phyloP scores from a whole-genome alignment of 2,888 invertebrate genomes.

The Ichneumoninae sp. region DNA sequence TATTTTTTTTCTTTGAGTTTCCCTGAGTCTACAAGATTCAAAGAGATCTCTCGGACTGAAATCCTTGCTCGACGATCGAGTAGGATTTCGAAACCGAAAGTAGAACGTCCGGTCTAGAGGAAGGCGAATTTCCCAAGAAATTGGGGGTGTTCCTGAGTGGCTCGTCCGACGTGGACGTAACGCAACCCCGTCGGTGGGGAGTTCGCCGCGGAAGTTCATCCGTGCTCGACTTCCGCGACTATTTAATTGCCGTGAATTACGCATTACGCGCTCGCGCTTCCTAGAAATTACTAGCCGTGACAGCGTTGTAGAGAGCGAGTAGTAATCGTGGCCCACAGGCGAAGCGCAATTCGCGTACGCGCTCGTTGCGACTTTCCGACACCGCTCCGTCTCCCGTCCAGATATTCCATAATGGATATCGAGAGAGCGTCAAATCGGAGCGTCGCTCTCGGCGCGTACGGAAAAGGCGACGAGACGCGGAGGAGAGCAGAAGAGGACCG shows the following conservation, averaged over 20 bases:
- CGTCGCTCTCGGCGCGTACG: neutral
- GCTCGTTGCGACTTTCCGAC: neutral
- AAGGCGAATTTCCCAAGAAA: neutral
- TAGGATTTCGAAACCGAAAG: too few species aligned
- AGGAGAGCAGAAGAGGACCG: slow-evolving; percentile 38
- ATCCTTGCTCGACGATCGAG: too few species aligned
- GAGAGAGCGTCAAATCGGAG: neutral
- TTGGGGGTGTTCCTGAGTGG: neutral
- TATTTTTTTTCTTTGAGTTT: too few species aligned
- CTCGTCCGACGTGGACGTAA: slow-evolving; percentile 36
- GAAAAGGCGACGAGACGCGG: slow-evolving; percentile 24
- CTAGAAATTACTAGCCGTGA: slow-evolving; percentile 52
- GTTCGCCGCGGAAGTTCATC: slow-evolving; percentile 73
- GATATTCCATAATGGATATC: neutral
- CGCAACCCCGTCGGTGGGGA: slow-evolving; percentile 28
- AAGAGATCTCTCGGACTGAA: too few species aligned
- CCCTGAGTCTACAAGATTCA: too few species aligned
- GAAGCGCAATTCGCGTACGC: slow-evolving; percentile 13
- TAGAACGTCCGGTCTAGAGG: too few species aligned
- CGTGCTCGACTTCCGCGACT: slow-evolving; percentile 67
- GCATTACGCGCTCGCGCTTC: slow-evolving; percentile 64
- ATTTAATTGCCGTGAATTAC: slow-evolving; percentile 69
- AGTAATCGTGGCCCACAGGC: slow-evolving; percentile 4
- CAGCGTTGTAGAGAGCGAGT: slow-evolving; percentile 12
- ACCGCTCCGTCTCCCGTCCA: neutral